Conservation (phyloP, 2,797 vertebrate genomes). For the Tapirus indicus region DNA sequence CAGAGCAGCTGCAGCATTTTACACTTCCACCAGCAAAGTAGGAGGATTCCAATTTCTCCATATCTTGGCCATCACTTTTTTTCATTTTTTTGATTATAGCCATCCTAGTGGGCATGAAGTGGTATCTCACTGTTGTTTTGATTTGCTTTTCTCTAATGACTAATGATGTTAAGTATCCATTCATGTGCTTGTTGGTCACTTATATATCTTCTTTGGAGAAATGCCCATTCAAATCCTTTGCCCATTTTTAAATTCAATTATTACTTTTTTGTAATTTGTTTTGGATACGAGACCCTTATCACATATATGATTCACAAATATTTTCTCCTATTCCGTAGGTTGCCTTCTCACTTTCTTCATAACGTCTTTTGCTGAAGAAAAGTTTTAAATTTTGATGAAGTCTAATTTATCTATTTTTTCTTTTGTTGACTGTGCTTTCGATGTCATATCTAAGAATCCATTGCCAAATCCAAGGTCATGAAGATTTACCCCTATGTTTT, state of each 20-base stretch:
- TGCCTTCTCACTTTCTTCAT: slow-evolving; percentile 17
- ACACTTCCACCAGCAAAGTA: background rate
- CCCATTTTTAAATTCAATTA: background rate
- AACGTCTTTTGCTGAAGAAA: background rate
- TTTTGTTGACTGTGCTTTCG: background rate
- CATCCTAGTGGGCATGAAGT: background rate
- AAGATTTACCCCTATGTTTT: background rate
- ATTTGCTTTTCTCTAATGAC: background rate
- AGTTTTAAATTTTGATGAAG: background rate
- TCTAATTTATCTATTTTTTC: background rate
- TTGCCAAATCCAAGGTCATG: background rate
- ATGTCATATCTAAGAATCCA: background rate
- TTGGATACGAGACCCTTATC: background rate
- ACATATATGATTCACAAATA: background rate
- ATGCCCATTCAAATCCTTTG: background rate
- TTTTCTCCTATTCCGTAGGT: background rate
- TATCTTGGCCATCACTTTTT: background rate
- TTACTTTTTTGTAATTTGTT: background rate
- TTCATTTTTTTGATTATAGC: background rate
- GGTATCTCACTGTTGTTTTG: background rate
- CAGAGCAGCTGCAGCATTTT: background rate
- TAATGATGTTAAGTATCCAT: background rate
- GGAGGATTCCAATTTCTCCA: background rate
- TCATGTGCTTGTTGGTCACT: background rate
- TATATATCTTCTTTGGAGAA: background rate